Evolutionary conservation across 2,113 vertebrate species (phyloP).

Genomic region (Turnix velox): DNA sequence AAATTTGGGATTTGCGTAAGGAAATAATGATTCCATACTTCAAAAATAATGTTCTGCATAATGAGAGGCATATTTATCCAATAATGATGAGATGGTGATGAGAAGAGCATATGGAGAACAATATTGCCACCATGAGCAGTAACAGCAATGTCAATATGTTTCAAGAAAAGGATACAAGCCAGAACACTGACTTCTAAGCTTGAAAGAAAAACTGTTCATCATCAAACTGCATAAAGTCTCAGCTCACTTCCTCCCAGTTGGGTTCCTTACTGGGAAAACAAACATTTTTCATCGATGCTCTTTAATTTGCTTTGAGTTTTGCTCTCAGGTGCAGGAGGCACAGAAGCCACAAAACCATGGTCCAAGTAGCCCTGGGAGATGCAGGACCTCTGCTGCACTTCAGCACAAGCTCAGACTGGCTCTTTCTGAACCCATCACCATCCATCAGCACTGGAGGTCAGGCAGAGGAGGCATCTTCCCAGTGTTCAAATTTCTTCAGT

Average conservation of each 20-base stretch:
- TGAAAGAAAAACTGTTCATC: constrained; percentile 1
- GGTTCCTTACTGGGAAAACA: rapidly evolving
- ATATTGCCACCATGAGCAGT: not conserved
- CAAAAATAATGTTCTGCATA: constrained; percentile 24
- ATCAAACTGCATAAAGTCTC: not conserved
- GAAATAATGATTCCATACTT: constrained; percentile 14
- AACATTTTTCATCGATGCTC: not conserved
- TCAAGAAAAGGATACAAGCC: not conserved
- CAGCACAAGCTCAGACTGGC: rapidly evolving
- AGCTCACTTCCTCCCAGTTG: not conserved
- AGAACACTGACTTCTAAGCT: not conserved
- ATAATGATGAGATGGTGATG: not conserved
- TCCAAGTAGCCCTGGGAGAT: not conserved
- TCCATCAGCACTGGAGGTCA: rapidly evolving
- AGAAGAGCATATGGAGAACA: constrained; percentile 26
- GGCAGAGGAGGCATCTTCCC: not conserved
- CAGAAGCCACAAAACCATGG: not conserved
- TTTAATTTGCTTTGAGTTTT: not conserved
- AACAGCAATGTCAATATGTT: not conserved
- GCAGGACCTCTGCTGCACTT: not conserved
- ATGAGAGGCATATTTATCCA: constrained; percentile 21
- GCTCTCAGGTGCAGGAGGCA: not conserved
- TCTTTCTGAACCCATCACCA: not conserved
- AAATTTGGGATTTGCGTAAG: constrained; percentile 28
- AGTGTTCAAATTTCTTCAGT: rapidly evolving